Percentiles rank a stretch among this genome's conserved stretches.
phyloP scores from a whole-genome alignment of 1,140 invertebrate genomes.

The Lepidotrigona ventralis region DNA sequence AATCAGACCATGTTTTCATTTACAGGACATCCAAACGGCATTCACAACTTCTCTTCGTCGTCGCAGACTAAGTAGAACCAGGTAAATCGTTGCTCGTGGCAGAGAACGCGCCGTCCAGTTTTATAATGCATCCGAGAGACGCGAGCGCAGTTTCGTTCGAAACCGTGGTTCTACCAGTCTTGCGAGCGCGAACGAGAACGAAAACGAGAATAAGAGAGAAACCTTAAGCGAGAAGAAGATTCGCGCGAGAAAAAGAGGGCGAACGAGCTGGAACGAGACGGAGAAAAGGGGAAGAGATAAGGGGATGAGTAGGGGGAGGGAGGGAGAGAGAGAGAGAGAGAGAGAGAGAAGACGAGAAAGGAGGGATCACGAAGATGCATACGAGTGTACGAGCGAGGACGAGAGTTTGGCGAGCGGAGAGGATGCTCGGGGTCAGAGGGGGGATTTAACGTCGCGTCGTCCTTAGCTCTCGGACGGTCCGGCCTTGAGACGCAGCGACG shows the following conservation, averaged over 20 bases:
- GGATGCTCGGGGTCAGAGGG: slow-evolving; percentile 39
- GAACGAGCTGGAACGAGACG: not conserved
- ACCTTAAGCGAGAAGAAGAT: not conserved
- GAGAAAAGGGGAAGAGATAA: not conserved
- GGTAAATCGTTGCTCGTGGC: slow-evolving; percentile 30
- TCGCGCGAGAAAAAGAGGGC: not conserved
- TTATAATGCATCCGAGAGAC: slow-evolving; percentile 23
- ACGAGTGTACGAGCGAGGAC: slow-evolving; percentile 38
- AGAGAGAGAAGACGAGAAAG: not conserved
- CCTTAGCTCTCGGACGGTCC: slow-evolving; percentile 72
- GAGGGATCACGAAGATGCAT: slow-evolving; percentile 43
- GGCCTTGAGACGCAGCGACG: slow-evolving; percentile 75
- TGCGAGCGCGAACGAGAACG: not conserved
- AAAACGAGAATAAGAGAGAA: slow-evolving; percentile 2
- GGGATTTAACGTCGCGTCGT: slow-evolving; percentile 66
- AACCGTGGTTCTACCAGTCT: not conserved
- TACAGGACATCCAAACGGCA: too few relatives aligned
- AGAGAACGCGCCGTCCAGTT: slow-evolving; percentile 22
- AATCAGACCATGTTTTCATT: too few relatives aligned
- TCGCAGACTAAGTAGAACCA: not conserved
- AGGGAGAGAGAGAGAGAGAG: not conserved
- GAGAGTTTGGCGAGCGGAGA: not conserved
- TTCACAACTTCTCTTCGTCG: too few relatives aligned
- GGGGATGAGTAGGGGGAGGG: too few relatives aligned
- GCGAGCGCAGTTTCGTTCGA: slow-evolving; percentile 30